Evolutionary conservation across 1,140 invertebrate species (phyloP), one percentile per base, ranked within the genome.

Genomic region (Penaeus chinensis): DNA sequence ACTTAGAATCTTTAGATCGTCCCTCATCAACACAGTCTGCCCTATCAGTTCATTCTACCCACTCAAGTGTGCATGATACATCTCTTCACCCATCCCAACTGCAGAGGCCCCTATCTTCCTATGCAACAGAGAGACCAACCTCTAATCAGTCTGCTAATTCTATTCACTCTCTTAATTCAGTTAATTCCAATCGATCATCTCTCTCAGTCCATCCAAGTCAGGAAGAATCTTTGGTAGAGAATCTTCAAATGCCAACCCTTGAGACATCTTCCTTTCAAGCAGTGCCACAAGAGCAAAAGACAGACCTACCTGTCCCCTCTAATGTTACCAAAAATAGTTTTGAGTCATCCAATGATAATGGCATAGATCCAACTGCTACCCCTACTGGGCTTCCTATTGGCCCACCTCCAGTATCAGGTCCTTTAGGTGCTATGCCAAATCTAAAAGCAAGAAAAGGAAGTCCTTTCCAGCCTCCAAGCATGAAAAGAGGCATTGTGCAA

Each of bases 61-160:
- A 54, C 54, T 54, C 54, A 54, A 54, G 54, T 16, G 16, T 54
- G 54, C 54, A 54, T 16, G 54, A 54, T 54, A 54, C 84, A 24
- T 16, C 20, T 42, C 32, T 69, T 65, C 42, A 20, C 47, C n/a
- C 85, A 54, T 80, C 65, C 61, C 77, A 87, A 11, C 63, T 63
- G 32, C n/a, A 66, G 27, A 82, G 63, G 32, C 82, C 87, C n/a
- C 76, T 76, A 27, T 79, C 87, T 42, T 63, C 82, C 65, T 80
- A 88, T 13, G 37, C 81, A 8, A 54, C 61, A 11, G 83, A 85
- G 62, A 63, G 88, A 22, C 88, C 88, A 24, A 54, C 88, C 0
- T 89, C 88, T 60, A 89, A 89, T 79, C 88, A 89, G 83, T 89
- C 88, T 74, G 88, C 88, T 32, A 83, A 89, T 42, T 89, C 87